A percentile compares a stretch with the other conserved stretches of the same genome.
These are phyloP conservation scores for Calidris pygmaea DNA, from an alignment of 2,113 vertebrate genomes.

Conservation along the genomic window DNA sequence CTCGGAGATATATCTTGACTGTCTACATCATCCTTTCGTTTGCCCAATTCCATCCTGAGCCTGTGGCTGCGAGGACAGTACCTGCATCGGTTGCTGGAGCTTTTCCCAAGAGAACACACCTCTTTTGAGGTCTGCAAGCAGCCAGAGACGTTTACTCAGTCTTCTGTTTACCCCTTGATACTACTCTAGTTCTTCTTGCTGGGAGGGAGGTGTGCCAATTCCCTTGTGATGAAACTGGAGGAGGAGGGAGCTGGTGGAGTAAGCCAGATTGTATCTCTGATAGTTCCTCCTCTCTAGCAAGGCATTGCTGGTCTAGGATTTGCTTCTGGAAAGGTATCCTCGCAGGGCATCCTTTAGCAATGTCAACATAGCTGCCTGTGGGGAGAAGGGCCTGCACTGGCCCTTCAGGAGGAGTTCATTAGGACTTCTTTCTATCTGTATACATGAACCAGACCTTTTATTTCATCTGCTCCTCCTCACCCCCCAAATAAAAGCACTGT, in stretches of 20 bases:
- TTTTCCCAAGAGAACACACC: neutral
- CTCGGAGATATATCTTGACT: neutral
- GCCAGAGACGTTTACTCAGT: neutral
- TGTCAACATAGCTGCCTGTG: neutral
- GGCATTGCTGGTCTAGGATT: neutral
- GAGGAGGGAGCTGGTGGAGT: neutral
- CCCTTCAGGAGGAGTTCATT: neutral
- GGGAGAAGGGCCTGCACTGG: neutral
- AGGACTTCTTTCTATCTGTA: neutral
- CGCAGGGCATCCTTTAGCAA: rapidly evolving
- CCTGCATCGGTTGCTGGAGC: neutral
- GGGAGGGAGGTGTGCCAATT: neutral
- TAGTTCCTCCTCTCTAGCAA: neutral
- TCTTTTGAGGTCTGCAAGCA: neutral
- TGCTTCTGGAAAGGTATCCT: neutral
- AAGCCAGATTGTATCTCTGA: rapidly evolving
- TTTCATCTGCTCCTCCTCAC: neutral
- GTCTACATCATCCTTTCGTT: neutral
- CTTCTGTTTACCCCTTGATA: neutral
- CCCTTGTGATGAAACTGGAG: neutral
- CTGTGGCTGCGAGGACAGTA: neutral
- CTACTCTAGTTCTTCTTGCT: neutral
- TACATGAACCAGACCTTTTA: neutral
- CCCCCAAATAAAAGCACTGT: neutral
- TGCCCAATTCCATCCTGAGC: neutral